Base-by-base conservation (phyloP, 1,140 invertebrate species). In the Aplysia californica region DNA sequence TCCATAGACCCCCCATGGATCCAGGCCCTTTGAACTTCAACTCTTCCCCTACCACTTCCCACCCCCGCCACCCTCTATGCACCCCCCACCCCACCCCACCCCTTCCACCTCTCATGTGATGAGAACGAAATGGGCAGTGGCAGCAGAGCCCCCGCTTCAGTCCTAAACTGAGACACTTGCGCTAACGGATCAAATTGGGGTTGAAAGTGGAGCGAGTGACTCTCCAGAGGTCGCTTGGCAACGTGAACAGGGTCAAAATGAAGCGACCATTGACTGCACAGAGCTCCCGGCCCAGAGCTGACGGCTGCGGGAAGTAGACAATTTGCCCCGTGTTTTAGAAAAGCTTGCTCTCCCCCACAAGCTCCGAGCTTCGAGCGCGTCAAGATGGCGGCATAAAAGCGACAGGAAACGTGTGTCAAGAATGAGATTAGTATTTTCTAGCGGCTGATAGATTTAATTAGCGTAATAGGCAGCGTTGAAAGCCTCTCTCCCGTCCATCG, bases 391-490 rank as follows among this genome's bases (percentile, higher is more conserved):
- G 31, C 26, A 56, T 35, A 56, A 70, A 55, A 31, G 41, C 68
- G 50, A 70, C 29, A 35, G 68, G 68, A 70, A 70, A 70, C 68
- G 41, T 50, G 41, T 56, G 68, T 70, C 68, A 70, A 70, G 50
- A 35, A 35, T 33, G 5, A 70, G 58, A 70, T 70, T 70, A 55
- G 68, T 70, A 70, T 70, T 70, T 59, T 56, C 44, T 50, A 70
- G 41, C 41, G 68, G 68, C 50, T 70, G 68, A 70, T 70, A 70
- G 68, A 70, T 70, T 70, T 70, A 70, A 70, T 70, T 70, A 70
- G 68, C 68, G 68, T 70, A 70, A 70, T 70, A 70, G 68, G 68
- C 68, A 50, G 68, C 41, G 50, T 18, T 70, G 68, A 70, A 70
- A 70, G 68, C 68, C 68, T 70, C 68, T 70, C 29, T 50, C 23